These are phyloP conservation scores for Temnothorax curvispinosus DNA, from an alignment of 1,140 invertebrate genomes.

Conservation along the genomic window DNA sequence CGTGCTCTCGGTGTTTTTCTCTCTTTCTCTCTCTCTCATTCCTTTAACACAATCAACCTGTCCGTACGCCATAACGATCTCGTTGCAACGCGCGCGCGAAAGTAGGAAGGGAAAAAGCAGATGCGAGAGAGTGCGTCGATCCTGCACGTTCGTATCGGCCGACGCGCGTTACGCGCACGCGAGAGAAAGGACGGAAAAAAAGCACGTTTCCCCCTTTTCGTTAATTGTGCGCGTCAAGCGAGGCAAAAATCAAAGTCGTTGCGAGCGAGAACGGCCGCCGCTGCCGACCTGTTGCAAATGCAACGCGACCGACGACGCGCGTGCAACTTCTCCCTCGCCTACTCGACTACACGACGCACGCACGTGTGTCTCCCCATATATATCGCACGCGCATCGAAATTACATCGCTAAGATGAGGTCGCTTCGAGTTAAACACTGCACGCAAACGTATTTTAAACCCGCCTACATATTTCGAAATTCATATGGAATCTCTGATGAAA, in stretches of 20 bases:
- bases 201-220: conserved; percentile 43
- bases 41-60: conserved; percentile 64
- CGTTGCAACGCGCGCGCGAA: conserved; percentile 54
- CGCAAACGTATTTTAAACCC: conserved; percentile 4
- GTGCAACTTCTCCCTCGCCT: conserved; percentile 45
- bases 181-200: background rate
- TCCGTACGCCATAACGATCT: conserved; percentile 30
- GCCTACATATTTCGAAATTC: background rate
- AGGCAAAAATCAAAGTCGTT: conserved; percentile 56
- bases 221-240: conserved; percentile 42
- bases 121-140: conserved; percentile 53
- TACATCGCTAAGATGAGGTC: background rate
- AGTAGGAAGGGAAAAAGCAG: conserved; percentile 51
- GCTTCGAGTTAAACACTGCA: conserved; percentile 22
- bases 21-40: conserved; percentile 28
- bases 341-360: background rate
- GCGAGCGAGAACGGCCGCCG: background rate
- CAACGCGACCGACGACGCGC: conserved; percentile 43
- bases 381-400: conserved; percentile 9
- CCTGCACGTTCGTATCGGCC: conserved; percentile 5
- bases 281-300: conserved; percentile 55
- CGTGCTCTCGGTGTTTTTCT: background rate
- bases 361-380: background rate
- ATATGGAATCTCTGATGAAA: background rate
- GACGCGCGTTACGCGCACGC: conserved; percentile 26